Evolutionary conservation across 2,113 vertebrate species (phyloP), one percentile per base, ranked within the genome.

Genomic region (Pteruthius melanotis): DNA sequence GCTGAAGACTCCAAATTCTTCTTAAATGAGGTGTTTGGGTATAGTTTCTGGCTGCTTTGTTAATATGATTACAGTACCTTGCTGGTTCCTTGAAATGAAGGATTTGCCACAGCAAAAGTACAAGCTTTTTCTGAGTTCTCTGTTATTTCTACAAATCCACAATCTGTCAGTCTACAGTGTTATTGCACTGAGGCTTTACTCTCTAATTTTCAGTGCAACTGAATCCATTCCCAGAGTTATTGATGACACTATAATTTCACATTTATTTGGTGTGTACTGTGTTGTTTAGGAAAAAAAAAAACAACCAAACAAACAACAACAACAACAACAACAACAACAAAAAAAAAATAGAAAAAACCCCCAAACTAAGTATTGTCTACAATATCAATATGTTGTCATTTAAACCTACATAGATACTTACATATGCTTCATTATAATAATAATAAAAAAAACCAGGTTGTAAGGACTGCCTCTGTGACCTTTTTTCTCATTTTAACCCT

Each of bases 401-500:
- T 97, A 98, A 98, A 96, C 89, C 94, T 96, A 94, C 92, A 84
- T 79, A 64, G 77, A 97, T 95, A 95, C 96, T 97, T 98, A 97
- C 96, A 97, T 97, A 97, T 97, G 98, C 97, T 98, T 98, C 97
- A 97, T 98, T 98, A 98, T 97, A 97, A 97, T 97, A 97, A 97
- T 96, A 98, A 97, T 94, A 97, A 98, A 98, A 98, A 95, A 96
- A 91, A 13, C 95, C 95, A 98, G 97, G 98, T 98, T 98, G 97
- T 98, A 98, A 98, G 98, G 97, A 98, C 97, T 98, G 98, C 97
- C 97, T 98, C 97, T 97, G 96, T 98, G 98, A 98, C 98, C 98
- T 98, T 98, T 98, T 98, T 98, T 98, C 97, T 98, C 98, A 95
- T 98, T 98, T 98, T 98, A 98, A 98, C 98, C 98, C 98, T 97